Conservation (phyloP, 2,888 invertebrate genomes). For the Aphodius sticticus region DNA sequence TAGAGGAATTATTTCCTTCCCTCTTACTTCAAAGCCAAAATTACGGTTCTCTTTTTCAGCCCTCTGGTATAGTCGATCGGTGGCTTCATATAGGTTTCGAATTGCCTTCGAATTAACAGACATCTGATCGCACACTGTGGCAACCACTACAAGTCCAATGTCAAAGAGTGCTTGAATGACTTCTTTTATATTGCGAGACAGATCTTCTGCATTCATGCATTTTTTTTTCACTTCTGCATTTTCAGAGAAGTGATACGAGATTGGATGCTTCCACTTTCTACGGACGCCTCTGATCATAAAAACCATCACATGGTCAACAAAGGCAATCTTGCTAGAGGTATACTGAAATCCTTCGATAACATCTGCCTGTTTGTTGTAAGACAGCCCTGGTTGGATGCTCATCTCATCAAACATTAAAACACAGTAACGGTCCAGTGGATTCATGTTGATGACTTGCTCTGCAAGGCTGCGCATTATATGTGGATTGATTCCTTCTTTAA, state of each 20-base stretch:
- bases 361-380: constrained; percentile 6
- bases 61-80: not conserved
- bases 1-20: constrained; percentile 20
- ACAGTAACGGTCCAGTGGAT: constrained; percentile 7
- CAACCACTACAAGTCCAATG: constrained; percentile 25
- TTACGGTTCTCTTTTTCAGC: constrained; percentile 18
- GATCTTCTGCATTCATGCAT: constrained; percentile 12
- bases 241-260: constrained; percentile 29
- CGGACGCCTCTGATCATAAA: constrained; percentile 20
- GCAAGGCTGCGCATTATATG: not conserved
- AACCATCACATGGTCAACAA: no score
- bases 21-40: constrained; percentile 20
- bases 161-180: constrained; percentile 22
- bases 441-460: not conserved
- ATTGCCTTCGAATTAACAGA: constrained; percentile 19
- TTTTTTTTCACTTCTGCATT: no score
- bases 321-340: not conserved
- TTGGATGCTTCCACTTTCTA: constrained; percentile 19
- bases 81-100: constrained; percentile 13
- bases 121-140: constrained; percentile 30
- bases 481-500: constrained; percentile 12
- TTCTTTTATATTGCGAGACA: constrained; percentile 22
- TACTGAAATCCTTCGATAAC: constrained; percentile 20
- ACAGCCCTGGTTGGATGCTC: constrained; percentile 10
- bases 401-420: constrained; percentile 20